Evolutionary conservation across 2,888 invertebrate species (phyloP).

Genomic region (Cheilosia variabilis): DNA sequence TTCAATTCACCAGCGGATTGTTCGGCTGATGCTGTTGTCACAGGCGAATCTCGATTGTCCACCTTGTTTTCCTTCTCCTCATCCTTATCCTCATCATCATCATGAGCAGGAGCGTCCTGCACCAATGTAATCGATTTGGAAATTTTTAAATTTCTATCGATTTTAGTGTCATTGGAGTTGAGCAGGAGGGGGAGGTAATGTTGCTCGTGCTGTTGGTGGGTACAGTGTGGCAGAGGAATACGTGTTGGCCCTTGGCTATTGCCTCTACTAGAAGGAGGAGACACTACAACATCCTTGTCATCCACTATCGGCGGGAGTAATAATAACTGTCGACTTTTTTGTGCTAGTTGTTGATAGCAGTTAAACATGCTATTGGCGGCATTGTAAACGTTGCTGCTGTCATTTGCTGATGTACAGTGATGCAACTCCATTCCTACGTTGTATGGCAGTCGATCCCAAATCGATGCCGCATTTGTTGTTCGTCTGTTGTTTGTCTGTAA

Average conservation of each 20-base stretch:
- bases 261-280: conserved; percentile 27
- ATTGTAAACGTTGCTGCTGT: conserved; percentile 41
- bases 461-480: conserved; percentile 71
- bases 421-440: conserved; percentile 73
- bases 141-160: conserved; percentile 73
- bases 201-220: conserved; percentile 58
- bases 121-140: conserved; percentile 68
- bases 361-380: conserved; percentile 35
- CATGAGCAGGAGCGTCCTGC: conserved; percentile 9
- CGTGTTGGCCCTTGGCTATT: conserved; percentile 68
- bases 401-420: conserved; percentile 60
- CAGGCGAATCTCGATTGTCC: conserved; percentile 31
- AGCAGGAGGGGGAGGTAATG: conserved; percentile 56
- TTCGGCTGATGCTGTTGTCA: conserved; percentile 52
- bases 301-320: conserved; percentile 57
- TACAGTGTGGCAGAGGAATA: conserved; percentile 56
- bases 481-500: conserved; percentile 61
- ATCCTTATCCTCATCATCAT: neutral
- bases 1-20: conserved; percentile 40
- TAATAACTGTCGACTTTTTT: conserved; percentile 55
- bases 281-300: conserved; percentile 18
- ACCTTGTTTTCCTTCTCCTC: conserved; percentile 9
- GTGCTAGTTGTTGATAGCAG: conserved; percentile 58
- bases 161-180: conserved; percentile 66
- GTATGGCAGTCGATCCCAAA: conserved; percentile 73